Base-by-base conservation (phyloP, 2,888 invertebrate species). In the Encarsia formosa region DNA sequence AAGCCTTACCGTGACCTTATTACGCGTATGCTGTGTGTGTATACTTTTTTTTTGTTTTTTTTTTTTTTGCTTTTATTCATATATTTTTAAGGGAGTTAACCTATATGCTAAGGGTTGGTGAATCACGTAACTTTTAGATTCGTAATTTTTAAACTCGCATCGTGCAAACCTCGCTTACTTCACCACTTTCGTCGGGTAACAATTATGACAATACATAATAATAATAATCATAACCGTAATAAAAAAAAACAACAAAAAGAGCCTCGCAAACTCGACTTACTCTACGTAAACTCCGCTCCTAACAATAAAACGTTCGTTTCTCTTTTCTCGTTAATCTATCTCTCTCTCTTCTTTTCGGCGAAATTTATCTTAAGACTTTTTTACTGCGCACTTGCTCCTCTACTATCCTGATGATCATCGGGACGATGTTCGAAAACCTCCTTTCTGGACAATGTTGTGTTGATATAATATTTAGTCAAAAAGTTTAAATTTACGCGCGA, bases 1-100 rank as follows among this genome's bases (percentile, higher is more conserved):
- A 63, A 65, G 68, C 64, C 66, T 69, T 69, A 69, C 68, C 64
- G 68, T 68, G 68, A 67, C 64, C 59, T 60, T 31, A 23, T 55
- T 50, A 59, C 57, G 61, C 55, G 50, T 58, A 54, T 49, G 56
- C 8, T 34, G 16, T n/a, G n/a, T n/a, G n/a, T 26, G 26, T 8
- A 26, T 59, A 52, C 56, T 50, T 42, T 48, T 58, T 29, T 16
- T 35, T 44, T 23, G 16, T 34, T 39, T 20, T 49, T 11, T 24
- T 50, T 23, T 1, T 26, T 11, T 29, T 32, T 18, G 5, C 32
- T 38, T 32, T 51, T 37, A 22, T n/a, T 31, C 26, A 11, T 51
- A 22, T 42, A 5, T 37, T 43, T 37, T 8, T 45, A 13, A 11
- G 15, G 18, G 16, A 35, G 24, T 20, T 29, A 15, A 20, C 24